Evolutionary conservation across 2,797 vertebrate genomes (phyloP), one percentile per base, ranked within the genome.

Genomic region (Oreortyx pictus): DNA sequence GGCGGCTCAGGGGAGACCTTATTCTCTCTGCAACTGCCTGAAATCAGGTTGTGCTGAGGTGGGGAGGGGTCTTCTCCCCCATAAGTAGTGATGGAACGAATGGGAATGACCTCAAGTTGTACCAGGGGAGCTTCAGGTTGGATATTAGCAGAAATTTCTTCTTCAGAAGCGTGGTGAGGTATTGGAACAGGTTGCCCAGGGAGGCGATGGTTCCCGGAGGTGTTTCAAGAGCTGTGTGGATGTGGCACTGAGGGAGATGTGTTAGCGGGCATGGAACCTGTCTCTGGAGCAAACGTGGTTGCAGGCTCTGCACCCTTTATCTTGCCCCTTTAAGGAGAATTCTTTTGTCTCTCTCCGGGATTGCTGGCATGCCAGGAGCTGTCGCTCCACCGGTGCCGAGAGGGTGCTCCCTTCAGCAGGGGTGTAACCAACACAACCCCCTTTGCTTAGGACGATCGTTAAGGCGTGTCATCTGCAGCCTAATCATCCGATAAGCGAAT

Each of bases 341-440:
- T 76, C 12, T 84, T 81, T 61, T 3, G 24, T 57, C n/a, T 89
- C 41, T 25, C 16, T 75, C 24, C 91, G 52, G 44, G 62, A 47
- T 56, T 41, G 74, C 50, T 71, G 17, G 70, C 70, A 41, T 70
- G 62, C 60, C 82, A 76, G 41, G 39, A 78, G 24, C 74, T 35
- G 4, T 35, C 19, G 43, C 56, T 37, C 47, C 33, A 11, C 43
- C 61, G 12, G 64, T 0, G 46, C 43, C 41, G 71, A n/a, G 44
- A 57, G 27, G 33, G 10, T 91, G 43, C 46, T n/a, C 22, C 9
- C 33, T 74, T 68, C 4, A 61, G 25, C 18, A 9, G 24, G 74
- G 64, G 9, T 31, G 35, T 52, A 52, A 24, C 37, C 6, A 8
- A 22, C 0, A 3, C 47, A 14, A 1, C 1, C 14, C 14, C 2